Base-by-base conservation (phyloP, 2,797 vertebrate genomes). In the Dicrostonyx torquatus region DNA sequence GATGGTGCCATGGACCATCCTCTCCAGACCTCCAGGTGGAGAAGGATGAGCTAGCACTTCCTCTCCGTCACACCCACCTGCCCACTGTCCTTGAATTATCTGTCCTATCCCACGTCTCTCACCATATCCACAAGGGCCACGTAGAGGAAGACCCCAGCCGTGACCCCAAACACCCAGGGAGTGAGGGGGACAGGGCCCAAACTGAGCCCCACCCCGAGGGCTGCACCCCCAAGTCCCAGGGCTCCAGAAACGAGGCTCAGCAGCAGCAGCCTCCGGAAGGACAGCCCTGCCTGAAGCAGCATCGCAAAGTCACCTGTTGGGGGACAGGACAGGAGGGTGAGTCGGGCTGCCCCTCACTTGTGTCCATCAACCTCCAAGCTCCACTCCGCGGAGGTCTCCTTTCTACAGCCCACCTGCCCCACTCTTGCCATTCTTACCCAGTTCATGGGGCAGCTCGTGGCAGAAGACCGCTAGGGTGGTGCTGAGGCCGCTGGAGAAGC, bases 41-140 rank as follows among this genome's bases (percentile, higher is more conserved):
- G 29, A 48, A 29, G 1, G 10, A 55, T 29, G 29, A 29, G 50
- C 68, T 9, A 34, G 26, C 8, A 0, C 26, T 24, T 24, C 87
- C 62, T 45, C 9, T 82, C 37, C 62, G 9, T 48, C 45, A 26
- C 3, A 0, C 70, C 90, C 86, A 3, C 68, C 58, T 91, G 68
- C 79, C 89, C 17, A 12, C 43, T 24, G 14, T 82, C 90, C 93
- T 89, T 22, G 55, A 86, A 78, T 20, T 85, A 60, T 64, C 73
- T 37, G 43, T 53, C 40, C 22, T 26, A 10, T 53, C 89, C 89
- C 75, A 92, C 68, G 37, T 60, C 37, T 75, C 98, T 97, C 87
- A 99, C 99, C 99, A 99, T 99, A 94, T 99, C 98, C 5, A 98
- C 98, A 10, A 99, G 96, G 34, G 99, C 98, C 95, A 99, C 98